phyloP scores from a whole-genome alignment of 1,140 invertebrate genomes.

The Drosophila orena region DNA sequence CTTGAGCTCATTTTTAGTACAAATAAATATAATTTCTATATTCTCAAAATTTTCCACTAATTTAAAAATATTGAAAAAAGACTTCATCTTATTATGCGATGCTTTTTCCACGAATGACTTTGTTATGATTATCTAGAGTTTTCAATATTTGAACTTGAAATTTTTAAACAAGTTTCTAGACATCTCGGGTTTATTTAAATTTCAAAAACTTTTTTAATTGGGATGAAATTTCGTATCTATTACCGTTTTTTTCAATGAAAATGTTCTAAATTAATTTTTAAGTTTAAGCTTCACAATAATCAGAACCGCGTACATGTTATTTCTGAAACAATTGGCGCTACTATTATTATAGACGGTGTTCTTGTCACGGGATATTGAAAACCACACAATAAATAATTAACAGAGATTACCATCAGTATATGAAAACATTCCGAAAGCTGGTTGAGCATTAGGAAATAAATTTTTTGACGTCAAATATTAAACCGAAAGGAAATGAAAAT shows the following conservation, averaged over 20 bases:
- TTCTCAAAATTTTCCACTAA: slow-evolving; percentile 7
- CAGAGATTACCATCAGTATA: slow-evolving; percentile 15
- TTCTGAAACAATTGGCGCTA: background rate
- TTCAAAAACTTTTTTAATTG: too few species aligned
- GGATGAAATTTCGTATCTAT: too few species aligned
- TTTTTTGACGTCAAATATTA: slow-evolving; percentile 38
- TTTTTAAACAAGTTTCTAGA: too few species aligned
- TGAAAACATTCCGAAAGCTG: slow-evolving; percentile 7
- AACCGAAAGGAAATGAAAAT: background rate
- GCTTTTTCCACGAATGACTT: background rate
- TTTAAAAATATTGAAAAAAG: background rate
- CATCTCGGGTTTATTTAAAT: too few species aligned
- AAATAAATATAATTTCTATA: background rate
- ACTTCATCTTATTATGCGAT: too few species aligned
- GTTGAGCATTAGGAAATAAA: slow-evolving; percentile 6
- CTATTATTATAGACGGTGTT: slow-evolving; percentile 1
- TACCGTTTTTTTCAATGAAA: too few species aligned
- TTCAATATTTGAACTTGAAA: background rate
- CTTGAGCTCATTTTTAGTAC: slow-evolving; percentile 11
- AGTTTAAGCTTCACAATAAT: too few species aligned
- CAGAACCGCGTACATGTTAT: too few species aligned
- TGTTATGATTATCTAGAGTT: background rate
- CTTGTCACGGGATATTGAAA: slow-evolving; percentile 6
- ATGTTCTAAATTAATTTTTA: too few species aligned
- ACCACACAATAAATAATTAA: slow-evolving; percentile 16